These are phyloP conservation scores for Lumbricus terrestris DNA, from an alignment of 2,888 invertebrate genomes.

Conservation along the genomic window DNA sequence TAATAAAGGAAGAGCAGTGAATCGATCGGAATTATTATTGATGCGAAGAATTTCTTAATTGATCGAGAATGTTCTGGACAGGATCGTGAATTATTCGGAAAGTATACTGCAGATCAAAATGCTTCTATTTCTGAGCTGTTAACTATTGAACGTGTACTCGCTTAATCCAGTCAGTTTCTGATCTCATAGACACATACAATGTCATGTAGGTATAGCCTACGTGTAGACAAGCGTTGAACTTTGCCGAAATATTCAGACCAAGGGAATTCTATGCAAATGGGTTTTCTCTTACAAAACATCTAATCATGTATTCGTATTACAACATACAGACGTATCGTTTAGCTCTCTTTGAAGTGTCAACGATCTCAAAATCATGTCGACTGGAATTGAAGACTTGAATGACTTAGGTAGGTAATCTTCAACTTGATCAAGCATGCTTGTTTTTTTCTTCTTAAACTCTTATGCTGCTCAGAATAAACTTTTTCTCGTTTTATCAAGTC, in stretches of 20 bases:
- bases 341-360: neutral
- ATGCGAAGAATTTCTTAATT: neutral
- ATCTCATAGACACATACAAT: neutral
- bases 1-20: too few species aligned
- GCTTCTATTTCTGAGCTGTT: too few species aligned
- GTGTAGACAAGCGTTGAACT: neutral
- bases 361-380: neutral
- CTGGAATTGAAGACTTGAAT: neutral
- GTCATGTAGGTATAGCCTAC: too few species aligned
- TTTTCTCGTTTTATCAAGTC: neutral
- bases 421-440: neutral
- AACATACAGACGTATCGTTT: too few species aligned
- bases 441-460: neutral
- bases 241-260: neutral
- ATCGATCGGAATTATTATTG: too few species aligned
- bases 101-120: neutral
- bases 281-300: neutral
- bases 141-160: neutral
- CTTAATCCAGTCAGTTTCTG: neutral
- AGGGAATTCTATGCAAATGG: neutral
- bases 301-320: too few species aligned
- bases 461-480: neutral
- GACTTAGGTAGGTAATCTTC: neutral
- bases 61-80: neutral
- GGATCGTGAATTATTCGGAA: neutral